A percentile compares a stretch with the other conserved stretches of the same genome.
These are phyloP conservation scores for Dendrolimus kikuchii DNA, from an alignment of 1,140 invertebrate genomes.

Conservation along the genomic window DNA sequence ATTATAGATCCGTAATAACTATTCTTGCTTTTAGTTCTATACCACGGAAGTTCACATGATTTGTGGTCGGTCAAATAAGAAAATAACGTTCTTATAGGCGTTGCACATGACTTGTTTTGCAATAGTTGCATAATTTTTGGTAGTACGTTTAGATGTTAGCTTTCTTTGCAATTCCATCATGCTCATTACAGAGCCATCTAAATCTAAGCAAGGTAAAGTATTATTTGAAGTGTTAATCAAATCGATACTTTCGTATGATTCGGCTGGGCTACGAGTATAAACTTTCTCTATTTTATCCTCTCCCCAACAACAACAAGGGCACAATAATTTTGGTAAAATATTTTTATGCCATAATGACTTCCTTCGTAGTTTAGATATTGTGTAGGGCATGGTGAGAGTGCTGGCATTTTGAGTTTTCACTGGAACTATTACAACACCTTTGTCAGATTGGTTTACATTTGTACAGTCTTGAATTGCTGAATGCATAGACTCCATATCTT, in stretches of 20 bases:
- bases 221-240: conserved; percentile 16
- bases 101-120: conserved; percentile 22
- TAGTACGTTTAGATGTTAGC: conserved; percentile 12
- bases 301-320: conserved; percentile 44
- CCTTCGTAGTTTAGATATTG: not conserved
- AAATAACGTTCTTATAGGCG: conserved; percentile 24
- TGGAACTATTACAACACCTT: not conserved
- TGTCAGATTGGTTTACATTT: too few species aligned
- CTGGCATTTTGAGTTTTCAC: not conserved
- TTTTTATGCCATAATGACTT: conserved; percentile 17
- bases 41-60: not conserved
- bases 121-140: conserved; percentile 18
- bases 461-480: too few species aligned
- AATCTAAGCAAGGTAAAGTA: conserved; percentile 17
- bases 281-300: conserved; percentile 26
- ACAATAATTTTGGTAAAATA: conserved; percentile 28
- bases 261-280: conserved; percentile 12
- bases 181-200: conserved; percentile 39
- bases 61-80: not conserved
- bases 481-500: too few species aligned
- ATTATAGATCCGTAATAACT: too few species aligned
- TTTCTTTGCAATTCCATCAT: conserved; percentile 25
- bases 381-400: too few species aligned
- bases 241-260: conserved; percentile 39
- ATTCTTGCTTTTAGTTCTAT: not conserved